phyloP scores from a whole-genome alignment of 2,797 vertebrate species.

The Dendrocincla tyrannina region DNA sequence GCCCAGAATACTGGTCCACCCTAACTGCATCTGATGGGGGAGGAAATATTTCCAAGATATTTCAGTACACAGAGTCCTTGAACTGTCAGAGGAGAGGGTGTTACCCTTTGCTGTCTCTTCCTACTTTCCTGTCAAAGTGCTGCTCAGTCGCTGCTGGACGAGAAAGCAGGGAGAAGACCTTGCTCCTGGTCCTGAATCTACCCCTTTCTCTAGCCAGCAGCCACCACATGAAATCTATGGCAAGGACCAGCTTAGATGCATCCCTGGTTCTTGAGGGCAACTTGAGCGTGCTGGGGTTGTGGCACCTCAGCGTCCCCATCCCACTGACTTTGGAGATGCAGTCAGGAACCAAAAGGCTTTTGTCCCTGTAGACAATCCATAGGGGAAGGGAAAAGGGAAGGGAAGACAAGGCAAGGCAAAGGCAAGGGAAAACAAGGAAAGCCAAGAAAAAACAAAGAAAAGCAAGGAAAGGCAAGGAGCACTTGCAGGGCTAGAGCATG shows the following conservation, averaged over 20 bases:
- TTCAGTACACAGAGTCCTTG: not conserved
- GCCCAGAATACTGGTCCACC: not conserved
- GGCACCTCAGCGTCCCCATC: not conserved
- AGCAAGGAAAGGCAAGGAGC: not conserved
- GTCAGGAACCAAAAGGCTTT: not conserved
- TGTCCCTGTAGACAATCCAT: not conserved
- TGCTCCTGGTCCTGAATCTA: not conserved
- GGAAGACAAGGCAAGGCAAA: not conserved
- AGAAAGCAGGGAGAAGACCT: not conserved
- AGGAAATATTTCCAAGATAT: not conserved
- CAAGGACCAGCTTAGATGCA: not conserved
- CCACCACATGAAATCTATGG: rapidly evolving
- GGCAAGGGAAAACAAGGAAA: not conserved
- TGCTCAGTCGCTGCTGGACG: not conserved
- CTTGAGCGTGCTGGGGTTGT: rapidly evolving
- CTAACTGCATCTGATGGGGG: not conserved
- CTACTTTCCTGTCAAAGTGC: not conserved
- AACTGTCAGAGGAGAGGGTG: not conserved
- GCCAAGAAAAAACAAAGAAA: not conserved
- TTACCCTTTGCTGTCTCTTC: not conserved
- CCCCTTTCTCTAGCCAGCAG: not conserved
- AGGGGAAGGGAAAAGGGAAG: not conserved
- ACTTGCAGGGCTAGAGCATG: rapidly evolving
- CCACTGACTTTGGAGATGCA: rapidly evolving
- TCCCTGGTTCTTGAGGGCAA: rapidly evolving